Evolutionary conservation across 2,797 vertebrate genomes (phyloP).

Genomic region (Onychomys leucogaster): DNA sequence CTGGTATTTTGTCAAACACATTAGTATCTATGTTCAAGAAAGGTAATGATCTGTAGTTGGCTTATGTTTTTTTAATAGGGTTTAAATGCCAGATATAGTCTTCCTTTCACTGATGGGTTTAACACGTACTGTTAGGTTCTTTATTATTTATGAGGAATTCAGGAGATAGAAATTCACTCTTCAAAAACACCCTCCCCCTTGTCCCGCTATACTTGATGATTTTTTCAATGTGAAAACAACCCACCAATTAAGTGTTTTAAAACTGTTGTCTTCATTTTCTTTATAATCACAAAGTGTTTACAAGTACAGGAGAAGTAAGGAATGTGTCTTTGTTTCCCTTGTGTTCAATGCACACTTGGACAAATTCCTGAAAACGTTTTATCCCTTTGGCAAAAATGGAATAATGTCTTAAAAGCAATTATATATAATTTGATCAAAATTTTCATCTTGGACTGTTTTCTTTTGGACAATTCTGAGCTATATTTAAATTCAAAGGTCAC

Average conservation of each 20-base stretch:
- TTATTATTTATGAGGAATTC: not conserved
- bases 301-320: not conserved
- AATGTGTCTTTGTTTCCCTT: not conserved
- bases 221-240: slow-evolving; percentile 18
- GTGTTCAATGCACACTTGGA: not conserved
- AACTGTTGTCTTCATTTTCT: not conserved
- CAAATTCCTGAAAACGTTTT: not conserved
- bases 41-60: not conserved
- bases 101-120: not conserved
- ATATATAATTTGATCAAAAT: slow-evolving; percentile 28
- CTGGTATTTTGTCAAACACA: not conserved
- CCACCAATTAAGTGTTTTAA: not conserved
- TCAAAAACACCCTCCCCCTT: not conserved
- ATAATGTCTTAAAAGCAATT: slow-evolving; percentile 10
- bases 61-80: slow-evolving; percentile 45
- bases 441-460: slow-evolving; percentile 27
- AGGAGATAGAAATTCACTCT: not conserved
- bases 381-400: not conserved
- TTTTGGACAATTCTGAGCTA: not conserved
- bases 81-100: not conserved
- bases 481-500: not conserved
- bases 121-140: not conserved
- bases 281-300: slow-evolving; percentile 3
- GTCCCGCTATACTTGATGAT: not conserved
- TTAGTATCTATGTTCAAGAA: not conserved